These are phyloP conservation scores for Sakesphorus luctuosus DNA, from an alignment of 2,113 vertebrate genomes.

Conservation along the genomic window DNA sequence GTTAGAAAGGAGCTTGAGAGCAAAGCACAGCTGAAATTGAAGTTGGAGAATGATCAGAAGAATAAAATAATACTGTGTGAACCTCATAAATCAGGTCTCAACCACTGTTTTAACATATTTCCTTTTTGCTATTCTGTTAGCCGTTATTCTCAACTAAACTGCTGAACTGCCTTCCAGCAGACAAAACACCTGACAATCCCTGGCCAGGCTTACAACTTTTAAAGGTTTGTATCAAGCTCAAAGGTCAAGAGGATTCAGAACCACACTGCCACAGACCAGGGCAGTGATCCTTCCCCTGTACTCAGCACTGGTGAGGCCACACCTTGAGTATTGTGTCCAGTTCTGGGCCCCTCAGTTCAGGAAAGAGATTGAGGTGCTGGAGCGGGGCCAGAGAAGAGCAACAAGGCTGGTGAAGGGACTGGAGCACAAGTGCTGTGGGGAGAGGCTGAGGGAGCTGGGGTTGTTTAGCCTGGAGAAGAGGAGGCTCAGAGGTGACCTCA, in stretches of 20 bases:
- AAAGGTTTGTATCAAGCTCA: not conserved
- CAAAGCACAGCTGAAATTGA: not conserved
- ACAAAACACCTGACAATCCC: not conserved
- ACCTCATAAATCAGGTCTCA: not conserved
- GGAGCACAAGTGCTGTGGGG: too few relatives aligned
- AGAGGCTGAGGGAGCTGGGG: too few relatives aligned
- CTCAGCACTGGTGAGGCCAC: too few relatives aligned
- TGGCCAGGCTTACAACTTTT: not conserved
- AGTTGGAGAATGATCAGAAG: not conserved
- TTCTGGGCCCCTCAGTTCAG: too few relatives aligned
- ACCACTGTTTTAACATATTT: not conserved
- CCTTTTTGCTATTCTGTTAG: not conserved
- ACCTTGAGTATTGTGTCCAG: too few relatives aligned
- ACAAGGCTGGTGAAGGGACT: too few relatives aligned
- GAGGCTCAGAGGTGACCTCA: too few relatives aligned
- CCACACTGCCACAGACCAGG: not conserved
- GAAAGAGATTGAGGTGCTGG: too few relatives aligned
- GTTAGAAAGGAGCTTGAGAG: not conserved
- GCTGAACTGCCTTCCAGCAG: not conserved
- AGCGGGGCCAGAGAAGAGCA: too few relatives aligned
- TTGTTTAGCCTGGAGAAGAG: too few relatives aligned
- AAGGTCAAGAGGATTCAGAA: slow-evolving; percentile 13
- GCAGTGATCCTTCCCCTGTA: too few relatives aligned
- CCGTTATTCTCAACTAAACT: not conserved
- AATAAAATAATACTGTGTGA: not conserved